Base-by-base conservation (phyloP, 2,113 vertebrate species). In the Oryzias celebensis region DNA sequence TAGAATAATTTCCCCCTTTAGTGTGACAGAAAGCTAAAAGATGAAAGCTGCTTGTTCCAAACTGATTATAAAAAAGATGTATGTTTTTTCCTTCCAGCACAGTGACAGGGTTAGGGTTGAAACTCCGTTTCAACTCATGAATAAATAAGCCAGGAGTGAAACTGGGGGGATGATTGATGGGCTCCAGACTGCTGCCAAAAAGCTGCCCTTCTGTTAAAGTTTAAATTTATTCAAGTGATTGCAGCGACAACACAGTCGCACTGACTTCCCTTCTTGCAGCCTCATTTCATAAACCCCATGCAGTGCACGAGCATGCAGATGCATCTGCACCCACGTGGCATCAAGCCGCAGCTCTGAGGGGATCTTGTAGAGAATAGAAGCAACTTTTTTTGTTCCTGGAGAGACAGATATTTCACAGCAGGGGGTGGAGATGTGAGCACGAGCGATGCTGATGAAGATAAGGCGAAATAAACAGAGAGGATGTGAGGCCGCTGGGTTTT, bases 361-460 rank as follows among this genome's bases (percentile, higher is more conserved):
- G 53, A 74, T 62, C 24, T 68, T 65, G 58, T 13, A 22, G n/a
- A 50, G 46, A 36, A 57, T 46, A 48, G 43, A 51, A 62, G 59
- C 49, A 41, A 60, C 53, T 65, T 73, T 48, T 49, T 62, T 47
- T 51, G 55, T 41, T 41, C 41, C 45, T 26, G 28, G 60, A 71
- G 20, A 65, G 26, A 73, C 20, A 53, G 52, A 71, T 68, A 66
- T 71, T 77, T 83, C 52, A 69, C 64, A 53, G 52, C 58, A 50
- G 47, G 23, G 45, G 45, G 42, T 31, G 31, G 47, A 58, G 53
- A n/a, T 41, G 26, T 51, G 31, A 63, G 44, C 53, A 42, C 50
- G 56, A 58, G 62, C 2, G 53, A 78, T 66, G 53, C 68, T 67
- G 63, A 80, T 77, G 77, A 79, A 80, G 62, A 72, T 68, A 69